Base-by-base conservation (phyloP, 2,113 vertebrate species). In the Cryptotis parvus region DNA sequence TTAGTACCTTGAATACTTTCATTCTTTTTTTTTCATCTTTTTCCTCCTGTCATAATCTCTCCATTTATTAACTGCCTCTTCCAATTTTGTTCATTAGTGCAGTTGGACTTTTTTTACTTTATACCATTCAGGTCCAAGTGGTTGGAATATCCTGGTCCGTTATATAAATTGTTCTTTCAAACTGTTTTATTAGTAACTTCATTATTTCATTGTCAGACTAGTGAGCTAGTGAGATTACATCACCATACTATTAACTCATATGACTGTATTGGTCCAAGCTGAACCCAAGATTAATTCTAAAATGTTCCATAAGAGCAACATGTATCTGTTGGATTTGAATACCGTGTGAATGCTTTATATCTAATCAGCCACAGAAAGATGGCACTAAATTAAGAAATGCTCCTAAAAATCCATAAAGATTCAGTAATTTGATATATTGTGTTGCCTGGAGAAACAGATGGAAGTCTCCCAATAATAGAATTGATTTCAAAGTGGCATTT, bases 351-450 rank as follows among this genome's bases (percentile, higher is more conserved):
- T 92, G 61, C 73, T 66, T 94, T 27, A n/a, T 63, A 66, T 61
- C 33, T 75, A 92, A 37, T 82, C 92, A 85, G 4, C 11, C 75
- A 90, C 39, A 69, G 49, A 84, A 85, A 27, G 9, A 89, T 75
- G 24, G 14, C 11, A 68, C 6, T 27, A 79, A 76, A 52, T 92
- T 85, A 86, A 85, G n/a, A 22, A 33, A 61, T 87, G 10, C 2
- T 87, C 70, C 84, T 63, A 8, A 92, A 81, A 87, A 77, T 31
- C 43, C 82, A 74, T 55, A 73, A 90, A 91, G 22, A 9, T 79
- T 55, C 29, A 78, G 33, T 83, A 77, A 84, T 84, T 80, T 87
- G 75, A 94, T 68, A n/a, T n/a, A 80, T 15, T 1, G 0, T 45
- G 10, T 8, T 90, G 4, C 16, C 52, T 74, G 84, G 12, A 91